Conservation (phyloP, 64 coral and sea anemone species). For the Montipora efflorescens region DNA sequence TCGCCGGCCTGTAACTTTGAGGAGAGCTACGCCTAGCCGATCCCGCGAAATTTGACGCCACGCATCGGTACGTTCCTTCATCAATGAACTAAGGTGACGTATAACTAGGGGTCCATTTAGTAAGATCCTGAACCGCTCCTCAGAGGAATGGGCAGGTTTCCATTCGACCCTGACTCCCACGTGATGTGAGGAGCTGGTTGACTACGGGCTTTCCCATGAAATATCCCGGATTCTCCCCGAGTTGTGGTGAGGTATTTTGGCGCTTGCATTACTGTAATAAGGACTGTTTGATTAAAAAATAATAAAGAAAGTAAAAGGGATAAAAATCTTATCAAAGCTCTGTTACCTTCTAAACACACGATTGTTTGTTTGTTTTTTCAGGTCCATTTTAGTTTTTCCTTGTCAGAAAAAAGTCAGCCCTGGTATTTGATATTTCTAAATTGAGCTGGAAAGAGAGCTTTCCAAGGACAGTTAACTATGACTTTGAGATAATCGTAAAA, state of each 20-base stretch:
- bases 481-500: no score
- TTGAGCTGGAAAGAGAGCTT: no score
- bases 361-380: no score
- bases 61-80: slow-evolving; percentile 36
- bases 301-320: not conserved
- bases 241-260: slow-evolving; percentile 50
- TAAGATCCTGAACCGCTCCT: slow-evolving; percentile 26
- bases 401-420: no score
- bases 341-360: no score
- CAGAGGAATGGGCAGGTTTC: slow-evolving; percentile 86
- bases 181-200: slow-evolving; percentile 91
- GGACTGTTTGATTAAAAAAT: slow-evolving; percentile 52
- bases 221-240: slow-evolving; percentile 74
- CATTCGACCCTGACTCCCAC: slow-evolving; percentile 87
- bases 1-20: slow-evolving; percentile 65
- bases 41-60: slow-evolving; percentile 88
- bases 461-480: no score
- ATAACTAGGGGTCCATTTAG: slow-evolving; percentile 76
- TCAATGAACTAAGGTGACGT: slow-evolving; percentile 59
- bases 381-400: no score
- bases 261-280: slow-evolving; percentile 71
- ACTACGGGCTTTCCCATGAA: slow-evolving; percentile 89
- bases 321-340: not conserved
- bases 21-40: slow-evolving; percentile 58
- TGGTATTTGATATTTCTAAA: no score